Base-by-base conservation (phyloP, 2,888 invertebrate species). In the Dastarcus helophoroides region DNA sequence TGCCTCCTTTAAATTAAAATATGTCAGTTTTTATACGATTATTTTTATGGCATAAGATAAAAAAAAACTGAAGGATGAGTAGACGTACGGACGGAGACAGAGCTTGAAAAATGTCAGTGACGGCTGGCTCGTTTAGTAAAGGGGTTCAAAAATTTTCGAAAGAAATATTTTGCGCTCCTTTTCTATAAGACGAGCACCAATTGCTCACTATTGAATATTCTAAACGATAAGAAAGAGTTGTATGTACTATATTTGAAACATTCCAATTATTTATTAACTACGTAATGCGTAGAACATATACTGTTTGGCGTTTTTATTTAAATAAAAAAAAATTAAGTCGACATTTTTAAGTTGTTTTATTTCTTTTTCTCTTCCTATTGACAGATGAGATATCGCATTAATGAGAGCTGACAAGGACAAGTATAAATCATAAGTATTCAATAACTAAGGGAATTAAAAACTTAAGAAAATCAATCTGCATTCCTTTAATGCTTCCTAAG, bases 191-290 rank as follows among this genome's bases (percentile, higher is more conserved):
- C 55, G 58, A 56, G 57, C 56, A 57, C 55, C 56, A 59, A 59
- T 61, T 60, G 61, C 62, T 62, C 62, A 62, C 58, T 58, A 58
- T 54, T 60, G 53, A 56, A 61, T 62, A 61, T 62, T 62, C 61
- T 61, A 61, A 61, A 58, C 55, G 54, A 61, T 57, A 58, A 59
- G 54, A 51, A 54, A 52, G 51, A 58, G 57, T 58, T 58, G 51
- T 58, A 60, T 60, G 57, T 60, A 60, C 50, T 58, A 58, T 60
- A 60, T 58, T 56, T 55, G 52, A 54, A 54, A 35, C 46, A 49
- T 51, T 53, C 46, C 48, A 49, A 51, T 52, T 51, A 52, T 54
- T 52, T 52, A 50, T 47, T 48, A 50, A 58, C 57, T 60, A 60
- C 60, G 59, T 56, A 56, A 51, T 47, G 53, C 59, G 60, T 60